Conservation (phyloP, 2,888 invertebrate species). For the Enchytraeus crypticus region DNA sequence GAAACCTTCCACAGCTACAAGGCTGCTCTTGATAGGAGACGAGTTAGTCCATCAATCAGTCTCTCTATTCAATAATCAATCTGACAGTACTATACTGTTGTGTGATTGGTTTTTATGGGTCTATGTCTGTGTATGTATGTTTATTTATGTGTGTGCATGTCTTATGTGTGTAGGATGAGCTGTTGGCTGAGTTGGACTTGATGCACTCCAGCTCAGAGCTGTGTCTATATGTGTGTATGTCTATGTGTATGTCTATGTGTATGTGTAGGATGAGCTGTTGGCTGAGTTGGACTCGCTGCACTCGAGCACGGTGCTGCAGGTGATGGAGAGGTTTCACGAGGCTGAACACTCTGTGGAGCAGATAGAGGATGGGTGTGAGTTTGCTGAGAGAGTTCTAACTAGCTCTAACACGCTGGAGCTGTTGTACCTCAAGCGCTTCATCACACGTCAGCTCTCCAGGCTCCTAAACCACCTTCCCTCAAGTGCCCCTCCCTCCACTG, state of each 20-base stretch:
- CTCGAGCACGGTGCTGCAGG: constrained; percentile 73
- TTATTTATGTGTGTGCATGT: no score
- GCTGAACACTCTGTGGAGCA: constrained; percentile 75
- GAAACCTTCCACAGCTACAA: constrained; percentile 54
- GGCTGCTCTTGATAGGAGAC: constrained; percentile 68
- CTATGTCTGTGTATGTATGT: no score
- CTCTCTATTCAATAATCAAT: background rate
- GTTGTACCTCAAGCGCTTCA: constrained; percentile 69
- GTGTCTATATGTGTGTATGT: no score
- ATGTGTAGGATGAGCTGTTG: constrained; percentile 64
- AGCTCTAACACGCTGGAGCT: constrained; percentile 73
- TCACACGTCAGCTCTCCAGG: constrained; percentile 66
- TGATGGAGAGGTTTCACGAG: constrained; percentile 74
- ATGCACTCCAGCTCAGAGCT: constrained; percentile 72
- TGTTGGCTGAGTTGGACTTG: constrained; percentile 48
- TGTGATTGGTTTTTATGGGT: no score
- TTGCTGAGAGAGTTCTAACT: constrained; percentile 69
- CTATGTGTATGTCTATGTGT: no score
- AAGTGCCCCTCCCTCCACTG: constrained; percentile 57
- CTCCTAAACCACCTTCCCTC: constrained; percentile 74
- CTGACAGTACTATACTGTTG: background rate
- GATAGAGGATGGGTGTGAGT: constrained; percentile 77
- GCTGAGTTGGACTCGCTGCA: constrained; percentile 53
- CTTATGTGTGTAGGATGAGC: constrained; percentile 69
- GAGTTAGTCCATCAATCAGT: constrained; percentile 29